These are phyloP conservation scores for Henricia sp. DNA, from an alignment of 53 echinoderm and acorn worm species.

Conservation along the genomic window DNA sequence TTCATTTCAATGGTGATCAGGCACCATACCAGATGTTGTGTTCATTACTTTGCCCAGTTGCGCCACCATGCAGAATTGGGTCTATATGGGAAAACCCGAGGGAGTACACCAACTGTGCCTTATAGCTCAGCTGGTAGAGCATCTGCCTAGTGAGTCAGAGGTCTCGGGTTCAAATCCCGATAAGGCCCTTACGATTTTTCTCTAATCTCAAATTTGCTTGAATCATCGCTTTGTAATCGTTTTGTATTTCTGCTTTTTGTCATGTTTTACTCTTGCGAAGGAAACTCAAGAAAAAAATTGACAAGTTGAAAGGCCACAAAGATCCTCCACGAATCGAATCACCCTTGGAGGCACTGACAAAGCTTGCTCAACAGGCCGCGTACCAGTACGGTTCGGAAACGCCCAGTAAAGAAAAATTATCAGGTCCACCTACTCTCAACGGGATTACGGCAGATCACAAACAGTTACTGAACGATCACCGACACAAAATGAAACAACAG, in stretches of 20 bases:
- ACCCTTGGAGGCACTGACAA: conserved; percentile 66
- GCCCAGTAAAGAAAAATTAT: conserved; percentile 1
- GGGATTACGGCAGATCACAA: conserved; percentile 17
- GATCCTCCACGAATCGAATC: conserved; percentile 63
- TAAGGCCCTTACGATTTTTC: no score
- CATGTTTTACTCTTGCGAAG: not conserved
- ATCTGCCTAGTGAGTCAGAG: no score
- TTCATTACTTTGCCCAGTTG: no score
- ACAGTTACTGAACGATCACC: conserved; percentile 26
- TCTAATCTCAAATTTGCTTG: no score
- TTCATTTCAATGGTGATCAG: no score
- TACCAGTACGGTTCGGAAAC: no score
- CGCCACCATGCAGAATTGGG: no score
- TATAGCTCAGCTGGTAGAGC: no score
- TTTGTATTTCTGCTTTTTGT: not conserved
- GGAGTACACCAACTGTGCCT: no score
- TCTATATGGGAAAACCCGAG: no score
- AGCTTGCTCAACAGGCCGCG: conserved; percentile 61
- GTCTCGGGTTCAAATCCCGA: no score
- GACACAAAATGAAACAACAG: conserved; percentile 74
- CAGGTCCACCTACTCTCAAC: not conserved
- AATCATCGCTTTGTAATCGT: not conserved
- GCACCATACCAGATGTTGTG: no score
- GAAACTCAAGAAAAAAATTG: conserved; percentile 58
- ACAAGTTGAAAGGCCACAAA: conserved; percentile 64